Conservation (phyloP, 2,113 vertebrate genomes). For the Trichomycterus rosablanca region DNA sequence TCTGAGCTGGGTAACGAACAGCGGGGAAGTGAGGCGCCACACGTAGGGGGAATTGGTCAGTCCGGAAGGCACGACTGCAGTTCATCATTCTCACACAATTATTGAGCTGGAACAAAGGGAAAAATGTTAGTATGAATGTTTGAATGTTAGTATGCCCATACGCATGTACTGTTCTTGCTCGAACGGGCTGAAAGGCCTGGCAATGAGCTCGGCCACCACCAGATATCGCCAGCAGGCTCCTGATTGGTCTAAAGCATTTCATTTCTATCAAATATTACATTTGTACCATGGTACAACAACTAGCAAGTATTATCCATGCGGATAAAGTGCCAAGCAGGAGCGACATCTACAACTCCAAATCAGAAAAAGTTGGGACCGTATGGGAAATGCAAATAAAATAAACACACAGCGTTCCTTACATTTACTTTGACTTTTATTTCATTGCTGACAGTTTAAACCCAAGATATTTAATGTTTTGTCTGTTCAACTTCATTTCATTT, state of each 20-base stretch:
- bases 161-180: not conserved
- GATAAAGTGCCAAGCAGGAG: too few relatives aligned
- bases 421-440: too few relatives aligned
- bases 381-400: too few relatives aligned
- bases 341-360: too few relatives aligned
- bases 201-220: not conserved
- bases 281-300: too few relatives aligned
- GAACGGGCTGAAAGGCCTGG: not conserved
- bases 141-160: not conserved
- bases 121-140: not conserved
- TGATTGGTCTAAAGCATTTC: not conserved
- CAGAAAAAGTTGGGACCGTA: too few relatives aligned
- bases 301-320: too few relatives aligned
- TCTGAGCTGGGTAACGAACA: slow-evolving; percentile 5
- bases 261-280: too few relatives aligned
- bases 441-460: too few relatives aligned
- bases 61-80: not conserved
- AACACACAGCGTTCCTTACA: too few relatives aligned
- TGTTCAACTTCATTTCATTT: too few relatives aligned
- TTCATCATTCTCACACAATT: not conserved
- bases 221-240: not conserved
- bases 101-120: not conserved
- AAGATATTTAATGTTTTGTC: too few relatives aligned
- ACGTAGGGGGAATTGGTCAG: slow-evolving; percentile 17
- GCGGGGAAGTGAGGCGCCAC: slow-evolving; percentile 1